These are phyloP conservation scores for Anthopleura xanthogrammica DNA, from an alignment of 92 coral and sea anemone genomes.

Conservation along the genomic window DNA sequence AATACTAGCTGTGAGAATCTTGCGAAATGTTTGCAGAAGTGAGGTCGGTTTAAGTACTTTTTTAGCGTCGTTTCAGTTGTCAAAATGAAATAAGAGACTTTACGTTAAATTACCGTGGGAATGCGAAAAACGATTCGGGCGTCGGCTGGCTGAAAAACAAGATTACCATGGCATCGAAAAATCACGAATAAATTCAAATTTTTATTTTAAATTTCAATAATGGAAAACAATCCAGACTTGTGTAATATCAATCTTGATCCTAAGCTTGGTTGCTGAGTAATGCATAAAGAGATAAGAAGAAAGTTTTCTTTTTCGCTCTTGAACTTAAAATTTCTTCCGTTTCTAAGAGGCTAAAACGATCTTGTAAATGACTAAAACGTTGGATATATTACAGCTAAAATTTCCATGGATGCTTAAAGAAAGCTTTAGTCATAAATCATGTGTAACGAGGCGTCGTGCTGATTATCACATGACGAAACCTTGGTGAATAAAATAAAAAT, in stretches of 20 bases:
- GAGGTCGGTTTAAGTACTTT: not conserved
- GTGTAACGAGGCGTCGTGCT: not conserved
- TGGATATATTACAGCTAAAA: not conserved
- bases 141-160: not conserved
- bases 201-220: not conserved
- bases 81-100: not conserved
- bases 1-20: not conserved
- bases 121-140: not conserved
- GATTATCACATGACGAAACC: not conserved
- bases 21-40: conserved; percentile 3
- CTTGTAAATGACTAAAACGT: not conserved
- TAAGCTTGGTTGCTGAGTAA: not conserved
- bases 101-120: not conserved
- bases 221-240: not conserved
- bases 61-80: conserved; percentile 5
- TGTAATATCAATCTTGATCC: not conserved
- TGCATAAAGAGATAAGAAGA: not conserved
- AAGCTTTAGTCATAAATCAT: conserved; percentile 1
- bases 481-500: not conserved
- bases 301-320: not conserved
- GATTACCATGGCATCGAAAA: not conserved
- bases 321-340: not conserved
- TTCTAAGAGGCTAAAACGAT: not conserved
- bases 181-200: not conserved
- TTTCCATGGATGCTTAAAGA: not conserved